Base-by-base conservation (phyloP, 2,797 vertebrate genomes). In the Poeciliopsis paucimaculata region DNA sequence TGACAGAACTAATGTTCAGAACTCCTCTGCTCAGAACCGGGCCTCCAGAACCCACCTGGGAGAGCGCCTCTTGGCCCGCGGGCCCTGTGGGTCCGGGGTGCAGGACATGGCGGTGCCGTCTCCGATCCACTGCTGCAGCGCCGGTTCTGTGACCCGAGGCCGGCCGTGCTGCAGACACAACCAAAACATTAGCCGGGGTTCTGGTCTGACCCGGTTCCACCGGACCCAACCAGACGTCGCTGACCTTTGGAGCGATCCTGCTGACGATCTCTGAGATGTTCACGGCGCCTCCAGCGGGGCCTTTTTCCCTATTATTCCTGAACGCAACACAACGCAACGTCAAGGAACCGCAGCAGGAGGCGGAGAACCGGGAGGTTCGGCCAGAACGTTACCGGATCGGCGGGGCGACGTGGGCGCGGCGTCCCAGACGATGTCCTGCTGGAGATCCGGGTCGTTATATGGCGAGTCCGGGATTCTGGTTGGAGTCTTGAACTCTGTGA, bases 351-450 rank as follows among this genome's bases (percentile, higher is more conserved):
- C 1, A 10, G n/a, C 16, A 2, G 71, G 18, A 18, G 12, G 45
- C 18, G 34, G 7, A 28, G 28, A 36, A 66, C 9, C 34, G 1
- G 47, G 28, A 20, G 9, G 47, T 34, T 49, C 75, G 36, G 12
- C n/a, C 62, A 0, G 7, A n/a, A 1, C 36, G 41, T 95, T 96
- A 97, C 98, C 96, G 47, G 88, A 90, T 75, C 94, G 94, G 80
- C 77, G 85, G 15, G 96, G 92, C 15, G 95, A 88, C 6, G 98
- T 98, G 62, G 98, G 98, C 6, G 97, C 95, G 34, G 97, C 95
- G 87, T 99, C 98, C 98, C 98, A 99, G 86, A 99, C 95, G 82
- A 99, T 99, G 90, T 99, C 98, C 75, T 96, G 97, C 84, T 97
- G 97, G 47, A 93, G 80, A 43, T 98, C 97, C 0, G 89, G 90